These are phyloP conservation scores for Canis aureus DNA, from an alignment of 2,113 vertebrate genomes.

Conservation along the genomic window DNA sequence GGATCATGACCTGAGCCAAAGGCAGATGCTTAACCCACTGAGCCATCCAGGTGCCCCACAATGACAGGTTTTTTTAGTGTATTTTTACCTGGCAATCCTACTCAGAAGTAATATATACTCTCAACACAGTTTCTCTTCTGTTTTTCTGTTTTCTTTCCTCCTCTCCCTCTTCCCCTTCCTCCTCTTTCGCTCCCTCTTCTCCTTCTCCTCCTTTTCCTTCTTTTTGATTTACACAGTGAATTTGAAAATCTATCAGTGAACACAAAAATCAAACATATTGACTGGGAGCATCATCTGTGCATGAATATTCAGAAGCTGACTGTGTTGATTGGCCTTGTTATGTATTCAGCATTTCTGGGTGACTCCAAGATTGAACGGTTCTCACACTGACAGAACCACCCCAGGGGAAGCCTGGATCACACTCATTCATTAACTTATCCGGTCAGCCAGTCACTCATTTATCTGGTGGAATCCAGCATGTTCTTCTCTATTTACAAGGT, in stretches of 20 bases:
- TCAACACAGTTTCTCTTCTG: neutral
- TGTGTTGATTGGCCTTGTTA: constrained; percentile 76
- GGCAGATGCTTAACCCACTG: too few species aligned
- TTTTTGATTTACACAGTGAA: constrained; percentile 65
- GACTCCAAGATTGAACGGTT: constrained; percentile 68
- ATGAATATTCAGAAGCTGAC: constrained; percentile 81
- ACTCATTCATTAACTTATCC: constrained; percentile 67
- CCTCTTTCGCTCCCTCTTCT: neutral
- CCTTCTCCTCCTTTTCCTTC: neutral
- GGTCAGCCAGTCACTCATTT: constrained; percentile 29
- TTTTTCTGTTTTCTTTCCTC: neutral
- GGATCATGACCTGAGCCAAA: too few species aligned
- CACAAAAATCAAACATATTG: constrained; percentile 75
- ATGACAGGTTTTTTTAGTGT: neutral
- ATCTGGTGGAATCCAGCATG: constrained; percentile 65
- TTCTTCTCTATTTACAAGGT: constrained; percentile 71
- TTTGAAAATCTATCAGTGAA: constrained; percentile 76
- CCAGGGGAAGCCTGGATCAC: constrained; percentile 54
- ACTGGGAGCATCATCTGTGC: constrained; percentile 66
- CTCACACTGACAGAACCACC: constrained; percentile 63
- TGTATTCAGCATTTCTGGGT: constrained; percentile 71
- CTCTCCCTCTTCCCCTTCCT: neutral
- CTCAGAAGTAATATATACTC: neutral
- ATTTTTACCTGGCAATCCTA: constrained; percentile 49
- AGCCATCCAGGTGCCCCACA: neutral